Percentiles rank a stretch among this genome's conserved stretches.
Conservation (phyloP, 2,888 invertebrate genomes). For the Oxystoma pomonae region DNA sequence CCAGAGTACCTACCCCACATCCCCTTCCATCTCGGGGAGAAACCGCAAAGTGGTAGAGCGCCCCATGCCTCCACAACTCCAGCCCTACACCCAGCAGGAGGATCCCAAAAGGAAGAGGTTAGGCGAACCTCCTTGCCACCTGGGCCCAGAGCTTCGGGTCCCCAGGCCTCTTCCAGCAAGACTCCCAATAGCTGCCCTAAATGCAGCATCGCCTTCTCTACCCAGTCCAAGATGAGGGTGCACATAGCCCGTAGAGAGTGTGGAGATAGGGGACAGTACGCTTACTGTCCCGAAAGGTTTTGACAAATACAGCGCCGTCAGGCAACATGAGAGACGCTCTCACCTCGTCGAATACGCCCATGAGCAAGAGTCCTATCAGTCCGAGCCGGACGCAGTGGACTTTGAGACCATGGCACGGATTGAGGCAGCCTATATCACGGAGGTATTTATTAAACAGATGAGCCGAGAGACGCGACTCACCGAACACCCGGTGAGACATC, state of each 20-base stretch:
- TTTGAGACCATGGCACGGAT: not conserved
- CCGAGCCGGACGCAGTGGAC: too few relatives aligned
- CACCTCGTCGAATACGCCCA: not conserved
- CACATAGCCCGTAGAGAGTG: not conserved
- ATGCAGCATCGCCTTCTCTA: not conserved
- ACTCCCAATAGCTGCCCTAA: too few relatives aligned
- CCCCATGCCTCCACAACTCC: not conserved
- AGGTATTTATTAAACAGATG: not conserved
- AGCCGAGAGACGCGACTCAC: too few relatives aligned
- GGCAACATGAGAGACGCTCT: not conserved
- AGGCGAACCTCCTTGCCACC: not conserved
- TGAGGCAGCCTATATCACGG: not conserved
- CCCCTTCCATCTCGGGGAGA: not conserved
- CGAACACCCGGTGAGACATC: not conserved
- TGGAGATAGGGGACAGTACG: not conserved
- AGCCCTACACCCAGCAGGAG: not conserved
- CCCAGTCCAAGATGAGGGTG: not conserved
- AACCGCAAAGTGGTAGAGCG: not conserved
- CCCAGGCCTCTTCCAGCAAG: not conserved
- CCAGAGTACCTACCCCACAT: too few relatives aligned
- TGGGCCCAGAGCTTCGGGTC: not conserved
- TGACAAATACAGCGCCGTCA: not conserved
- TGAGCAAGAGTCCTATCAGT: too few relatives aligned
- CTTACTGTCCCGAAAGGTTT: not conserved
- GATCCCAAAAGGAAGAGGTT: not conserved